These are phyloP conservation scores for Cathartes aura DNA, from an alignment of 2,113 vertebrate species.

Conservation along the genomic window DNA sequence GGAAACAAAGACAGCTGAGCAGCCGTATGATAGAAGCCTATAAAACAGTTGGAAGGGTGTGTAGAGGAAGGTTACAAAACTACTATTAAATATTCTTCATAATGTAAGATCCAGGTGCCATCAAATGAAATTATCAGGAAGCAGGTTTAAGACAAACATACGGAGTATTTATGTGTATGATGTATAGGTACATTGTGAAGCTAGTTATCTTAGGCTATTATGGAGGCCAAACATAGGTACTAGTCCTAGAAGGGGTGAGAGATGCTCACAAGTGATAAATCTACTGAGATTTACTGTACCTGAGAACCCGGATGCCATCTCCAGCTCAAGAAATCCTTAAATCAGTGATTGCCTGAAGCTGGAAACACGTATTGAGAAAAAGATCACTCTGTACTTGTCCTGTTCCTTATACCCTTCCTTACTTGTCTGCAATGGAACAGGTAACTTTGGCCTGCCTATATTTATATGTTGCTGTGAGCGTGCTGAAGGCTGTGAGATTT, in stretches of 20 bases:
- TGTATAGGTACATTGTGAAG: neutral
- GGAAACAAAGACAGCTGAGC: neutral
- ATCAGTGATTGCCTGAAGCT: neutral
- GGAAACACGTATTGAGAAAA: neutral
- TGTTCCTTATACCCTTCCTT: neutral
- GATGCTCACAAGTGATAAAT: neutral
- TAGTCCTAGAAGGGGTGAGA: neutral
- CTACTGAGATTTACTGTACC: neutral
- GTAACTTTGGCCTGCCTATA: neutral
- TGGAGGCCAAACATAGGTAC: neutral
- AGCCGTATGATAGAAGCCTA: neutral
- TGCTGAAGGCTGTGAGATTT: neutral
- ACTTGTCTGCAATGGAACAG: accelerated
- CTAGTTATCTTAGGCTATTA: neutral
- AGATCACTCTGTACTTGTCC: neutral
- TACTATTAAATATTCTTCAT: neutral
- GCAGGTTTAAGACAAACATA: neutral
- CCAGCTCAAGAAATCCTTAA: neutral
- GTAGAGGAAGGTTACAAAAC: neutral
- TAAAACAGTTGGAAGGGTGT: neutral
- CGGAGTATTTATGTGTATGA: neutral
- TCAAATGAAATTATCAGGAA: neutral
- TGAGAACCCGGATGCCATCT: neutral
- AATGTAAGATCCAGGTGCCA: neutral
- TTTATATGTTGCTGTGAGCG: neutral